These are phyloP conservation scores for Lydus trimaculatus DNA, from an alignment of 2,888 invertebrate genomes.

Conservation along the genomic window DNA sequence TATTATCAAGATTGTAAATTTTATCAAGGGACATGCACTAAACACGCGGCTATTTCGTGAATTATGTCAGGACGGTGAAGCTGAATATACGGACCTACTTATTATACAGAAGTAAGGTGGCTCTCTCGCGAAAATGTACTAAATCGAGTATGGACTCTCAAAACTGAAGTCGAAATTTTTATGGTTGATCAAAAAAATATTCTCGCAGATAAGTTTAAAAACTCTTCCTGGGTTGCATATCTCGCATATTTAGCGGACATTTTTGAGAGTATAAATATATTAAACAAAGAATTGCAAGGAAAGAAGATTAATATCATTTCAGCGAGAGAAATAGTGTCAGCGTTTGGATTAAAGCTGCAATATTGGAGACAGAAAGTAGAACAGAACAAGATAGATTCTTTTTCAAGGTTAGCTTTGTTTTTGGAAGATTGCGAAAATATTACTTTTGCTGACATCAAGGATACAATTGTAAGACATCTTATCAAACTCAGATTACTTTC, in stretches of 20 bases:
- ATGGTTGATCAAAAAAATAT: slow-evolving; percentile 35
- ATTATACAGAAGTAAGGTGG: slow-evolving; percentile 39
- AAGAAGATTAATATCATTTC: slow-evolving; percentile 37
- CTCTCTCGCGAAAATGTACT: slow-evolving; percentile 38
- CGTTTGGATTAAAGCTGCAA: slow-evolving; percentile 39
- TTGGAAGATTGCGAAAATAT: slow-evolving; percentile 38
- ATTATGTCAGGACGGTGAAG: slow-evolving; percentile 41
- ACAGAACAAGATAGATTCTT: slow-evolving; percentile 38
- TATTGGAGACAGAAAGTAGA: slow-evolving; percentile 38
- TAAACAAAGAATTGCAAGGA: slow-evolving; percentile 39
- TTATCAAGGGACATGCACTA: slow-evolving; percentile 37
- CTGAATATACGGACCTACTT: slow-evolving; percentile 36
- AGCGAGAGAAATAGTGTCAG: slow-evolving; percentile 35
- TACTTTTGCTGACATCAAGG: slow-evolving; percentile 39
- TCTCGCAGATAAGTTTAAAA: slow-evolving; percentile 38
- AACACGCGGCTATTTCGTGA: slow-evolving; percentile 40
- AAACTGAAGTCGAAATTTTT: slow-evolving; percentile 37
- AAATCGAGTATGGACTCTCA: no score
- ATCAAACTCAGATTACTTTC: slow-evolving; percentile 39
- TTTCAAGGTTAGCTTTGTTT: slow-evolving; percentile 38
- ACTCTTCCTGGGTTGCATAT: slow-evolving; percentile 37
- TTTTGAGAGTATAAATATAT: slow-evolving; percentile 40
- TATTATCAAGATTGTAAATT: slow-evolving; percentile 35
- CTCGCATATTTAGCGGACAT: slow-evolving; percentile 38
- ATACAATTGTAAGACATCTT: slow-evolving; percentile 40